These are phyloP conservation scores for Pachydiplax longipennis DNA, from an alignment of 2,888 invertebrate genomes.

Conservation along the genomic window DNA sequence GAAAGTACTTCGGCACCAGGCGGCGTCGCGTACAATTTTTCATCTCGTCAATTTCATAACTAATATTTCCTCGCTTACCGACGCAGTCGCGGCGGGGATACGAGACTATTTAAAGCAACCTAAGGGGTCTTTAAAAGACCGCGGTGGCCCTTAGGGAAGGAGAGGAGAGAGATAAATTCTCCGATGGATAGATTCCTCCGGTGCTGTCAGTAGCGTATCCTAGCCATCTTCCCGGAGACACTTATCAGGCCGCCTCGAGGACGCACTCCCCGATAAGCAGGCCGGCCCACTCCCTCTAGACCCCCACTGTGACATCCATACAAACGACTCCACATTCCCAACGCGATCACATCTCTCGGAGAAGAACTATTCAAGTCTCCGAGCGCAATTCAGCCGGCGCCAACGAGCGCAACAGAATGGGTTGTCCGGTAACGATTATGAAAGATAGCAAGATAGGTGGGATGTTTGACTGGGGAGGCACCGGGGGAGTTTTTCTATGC, in stretches of 20 bases:
- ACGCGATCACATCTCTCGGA: constrained; percentile 22
- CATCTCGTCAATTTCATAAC: background rate
- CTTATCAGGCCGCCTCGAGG: constrained; percentile 1
- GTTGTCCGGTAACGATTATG: background rate
- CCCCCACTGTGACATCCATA: constrained; percentile 9
- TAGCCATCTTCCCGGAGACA: constrained; percentile 5
- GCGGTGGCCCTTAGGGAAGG: background rate
- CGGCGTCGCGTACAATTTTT: background rate
- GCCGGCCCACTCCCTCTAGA: background rate
- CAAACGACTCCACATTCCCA: constrained; percentile 30
- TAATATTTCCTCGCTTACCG: background rate
- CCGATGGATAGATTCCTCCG: constrained; percentile 6
- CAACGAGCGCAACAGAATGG: constrained; percentile 1
- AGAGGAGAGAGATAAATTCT: background rate
- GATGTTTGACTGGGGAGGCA: background rate
- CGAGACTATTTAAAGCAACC: background rate
- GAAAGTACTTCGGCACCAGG: background rate
- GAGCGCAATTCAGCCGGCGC: background rate
- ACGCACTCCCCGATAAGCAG: background rate
- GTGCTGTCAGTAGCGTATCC: background rate
- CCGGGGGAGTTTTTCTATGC: background rate
- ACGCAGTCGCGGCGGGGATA: background rate
- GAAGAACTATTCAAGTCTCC: background rate
- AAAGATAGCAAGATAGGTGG: background rate
- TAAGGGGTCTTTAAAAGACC: background rate